A percentile compares a stretch with the other conserved stretches of the same genome.
phyloP scores from a whole-genome alignment of 2,888 invertebrate genomes.

The Acrobasis repandana region DNA sequence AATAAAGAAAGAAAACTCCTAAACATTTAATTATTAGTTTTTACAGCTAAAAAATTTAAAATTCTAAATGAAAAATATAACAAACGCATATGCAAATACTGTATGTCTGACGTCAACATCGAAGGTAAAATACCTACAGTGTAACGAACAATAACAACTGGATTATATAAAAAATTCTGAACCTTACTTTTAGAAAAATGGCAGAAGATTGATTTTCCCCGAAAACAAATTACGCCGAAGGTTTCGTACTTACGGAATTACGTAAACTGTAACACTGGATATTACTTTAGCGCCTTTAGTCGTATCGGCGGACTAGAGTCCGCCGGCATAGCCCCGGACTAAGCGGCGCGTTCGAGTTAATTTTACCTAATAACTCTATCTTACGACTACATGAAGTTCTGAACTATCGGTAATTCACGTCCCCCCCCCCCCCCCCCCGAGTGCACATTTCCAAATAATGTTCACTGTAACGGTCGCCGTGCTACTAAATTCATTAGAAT shows the following conservation, averaged over 20 bases:
- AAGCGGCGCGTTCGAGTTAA: constrained; percentile 26
- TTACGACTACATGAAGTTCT: constrained; percentile 62
- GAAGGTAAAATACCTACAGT: constrained; percentile 54
- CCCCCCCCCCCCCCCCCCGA: constrained; percentile 51
- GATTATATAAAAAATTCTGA: constrained; percentile 65
- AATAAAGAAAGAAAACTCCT: constrained; percentile 61
- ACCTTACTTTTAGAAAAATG: constrained; percentile 55
- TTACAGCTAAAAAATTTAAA: constrained; percentile 65
- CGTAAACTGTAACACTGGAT: constrained; percentile 43
- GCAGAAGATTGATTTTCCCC: constrained; percentile 48
- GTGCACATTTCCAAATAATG: constrained; percentile 61
- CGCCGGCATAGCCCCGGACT: constrained; percentile 22
- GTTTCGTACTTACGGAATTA: constrained; percentile 48
- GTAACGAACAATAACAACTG: constrained; percentile 65
- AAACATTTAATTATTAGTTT: constrained; percentile 59
- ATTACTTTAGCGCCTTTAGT: constrained; percentile 45
- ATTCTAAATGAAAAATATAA: constrained; percentile 66
- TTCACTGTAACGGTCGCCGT: constrained; percentile 58
- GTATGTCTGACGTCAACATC: constrained; percentile 57
- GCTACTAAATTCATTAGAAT: constrained; percentile 64
- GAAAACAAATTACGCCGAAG: constrained; percentile 46
- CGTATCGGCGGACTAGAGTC: constrained; percentile 22
- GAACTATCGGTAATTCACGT: constrained; percentile 51
- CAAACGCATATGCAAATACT: constrained; percentile 63
- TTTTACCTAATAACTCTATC: constrained; percentile 56